Conservation (phyloP, 2,797 vertebrate species). For the Galago senegalensis region DNA sequence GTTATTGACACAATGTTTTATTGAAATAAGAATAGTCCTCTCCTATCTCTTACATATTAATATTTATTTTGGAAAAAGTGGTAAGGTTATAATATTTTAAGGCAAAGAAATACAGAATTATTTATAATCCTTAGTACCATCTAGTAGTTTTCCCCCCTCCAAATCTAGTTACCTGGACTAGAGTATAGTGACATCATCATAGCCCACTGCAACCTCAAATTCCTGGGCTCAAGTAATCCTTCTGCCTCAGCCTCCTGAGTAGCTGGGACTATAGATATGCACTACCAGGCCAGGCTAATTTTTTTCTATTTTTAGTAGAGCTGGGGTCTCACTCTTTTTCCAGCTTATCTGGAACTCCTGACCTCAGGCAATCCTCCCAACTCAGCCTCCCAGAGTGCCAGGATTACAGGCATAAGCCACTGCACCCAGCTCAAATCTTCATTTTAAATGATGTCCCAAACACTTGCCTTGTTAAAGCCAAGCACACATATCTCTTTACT, state of each 20-base stretch:
- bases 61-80: slow-evolving; percentile 19
- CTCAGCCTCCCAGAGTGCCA: background rate
- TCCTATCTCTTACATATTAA: background rate
- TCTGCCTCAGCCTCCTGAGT: no score
- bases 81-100: slow-evolving; percentile 44
- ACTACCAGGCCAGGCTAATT: no score
- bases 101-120: slow-evolving; percentile 17
- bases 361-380: background rate
- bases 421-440: background rate
- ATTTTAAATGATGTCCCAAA: background rate
- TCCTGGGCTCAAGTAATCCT: no score
- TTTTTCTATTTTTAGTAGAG: no score
- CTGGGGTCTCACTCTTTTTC: background rate
- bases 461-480: slow-evolving; percentile 3
- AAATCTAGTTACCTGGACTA: no score
- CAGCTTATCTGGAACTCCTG: background rate
- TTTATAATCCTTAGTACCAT: slow-evolving; percentile 40
- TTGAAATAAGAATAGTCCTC: background rate
- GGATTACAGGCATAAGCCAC: background rate
- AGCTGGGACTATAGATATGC: no score
- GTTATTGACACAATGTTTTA: background rate
- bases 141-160: background rate
- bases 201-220: no score
- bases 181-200: no score
- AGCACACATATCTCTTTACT: background rate